Conservation (phyloP, 2,888 invertebrate species). For the Rhynchonema sp. region DNA sequence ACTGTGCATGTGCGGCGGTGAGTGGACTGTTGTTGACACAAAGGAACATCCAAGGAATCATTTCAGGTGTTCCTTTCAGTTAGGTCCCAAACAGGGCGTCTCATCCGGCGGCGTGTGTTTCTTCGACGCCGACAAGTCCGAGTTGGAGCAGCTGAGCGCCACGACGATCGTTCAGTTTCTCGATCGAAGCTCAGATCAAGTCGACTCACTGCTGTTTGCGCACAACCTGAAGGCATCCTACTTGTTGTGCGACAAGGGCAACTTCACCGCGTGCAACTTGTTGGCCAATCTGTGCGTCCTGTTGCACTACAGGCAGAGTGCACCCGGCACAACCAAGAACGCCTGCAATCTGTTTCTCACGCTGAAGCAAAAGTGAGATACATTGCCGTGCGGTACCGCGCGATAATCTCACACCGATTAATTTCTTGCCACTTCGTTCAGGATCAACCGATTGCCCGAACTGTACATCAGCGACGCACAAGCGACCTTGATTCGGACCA, state of each 20-base stretch:
- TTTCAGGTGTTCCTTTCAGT: too few relatives aligned
- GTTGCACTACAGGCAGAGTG: slow-evolving; percentile 29
- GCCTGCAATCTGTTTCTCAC: slow-evolving; percentile 12
- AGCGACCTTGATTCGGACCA: background rate
- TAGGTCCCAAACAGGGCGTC: background rate
- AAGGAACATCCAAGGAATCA: too few relatives aligned
- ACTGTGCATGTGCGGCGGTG: background rate
- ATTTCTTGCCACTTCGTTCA: too few relatives aligned
- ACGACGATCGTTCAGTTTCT: background rate
- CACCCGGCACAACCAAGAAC: slow-evolving; percentile 2
- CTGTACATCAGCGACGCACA: background rate
- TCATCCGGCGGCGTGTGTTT: background rate
- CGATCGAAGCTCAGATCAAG: background rate
- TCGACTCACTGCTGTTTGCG: background rate
- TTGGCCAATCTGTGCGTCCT: slow-evolving; percentile 48
- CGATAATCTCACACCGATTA: too few relatives aligned
- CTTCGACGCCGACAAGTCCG: background rate
- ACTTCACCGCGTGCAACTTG: slow-evolving; percentile 43
- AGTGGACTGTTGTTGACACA: too few relatives aligned
- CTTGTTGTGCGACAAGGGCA: slow-evolving; percentile 9
- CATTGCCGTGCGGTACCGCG: too few relatives aligned
- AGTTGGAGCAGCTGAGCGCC: background rate
- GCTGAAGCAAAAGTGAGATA: slow-evolving; percentile 2
- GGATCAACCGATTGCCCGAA: background rate
- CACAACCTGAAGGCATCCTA: background rate